Percentiles rank a stretch among this genome's conserved stretches.
Evolutionary conservation across 2,113 vertebrate genomes (phyloP).

Genomic region (Cynopterus brachyotis): DNA sequence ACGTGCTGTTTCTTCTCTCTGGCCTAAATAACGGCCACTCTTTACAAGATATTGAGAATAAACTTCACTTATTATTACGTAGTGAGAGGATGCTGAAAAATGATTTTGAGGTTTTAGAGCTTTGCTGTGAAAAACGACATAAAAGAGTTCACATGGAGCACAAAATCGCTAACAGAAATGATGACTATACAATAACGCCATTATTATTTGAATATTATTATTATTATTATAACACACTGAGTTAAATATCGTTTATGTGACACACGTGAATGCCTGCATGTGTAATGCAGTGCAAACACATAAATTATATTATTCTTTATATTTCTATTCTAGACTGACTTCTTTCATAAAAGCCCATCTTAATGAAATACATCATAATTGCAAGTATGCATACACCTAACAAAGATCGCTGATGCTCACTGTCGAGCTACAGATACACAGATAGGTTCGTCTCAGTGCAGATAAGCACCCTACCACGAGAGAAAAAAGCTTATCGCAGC

Average conservation of each 20-base stretch:
- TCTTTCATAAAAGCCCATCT: background rate
- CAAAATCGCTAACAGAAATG: background rate
- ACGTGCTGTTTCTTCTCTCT: background rate
- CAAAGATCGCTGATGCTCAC: conserved; percentile 9
- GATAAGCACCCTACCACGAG: background rate
- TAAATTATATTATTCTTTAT: background rate
- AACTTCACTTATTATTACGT: background rate
- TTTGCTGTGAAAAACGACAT: background rate
- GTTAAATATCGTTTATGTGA: background rate
- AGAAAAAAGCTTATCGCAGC: conserved; percentile 18
- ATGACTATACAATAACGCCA: background rate
- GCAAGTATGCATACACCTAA: background rate
- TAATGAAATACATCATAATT: background rate
- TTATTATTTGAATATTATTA: background rate
- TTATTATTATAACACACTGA: background rate
- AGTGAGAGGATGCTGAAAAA: background rate
- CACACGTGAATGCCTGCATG: background rate
- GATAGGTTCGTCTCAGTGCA: background rate
- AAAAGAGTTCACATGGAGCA: background rate
- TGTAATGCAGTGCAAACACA: background rate
- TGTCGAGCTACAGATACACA: background rate
- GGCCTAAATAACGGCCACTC: background rate
- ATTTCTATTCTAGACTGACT: background rate
- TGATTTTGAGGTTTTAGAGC: background rate
- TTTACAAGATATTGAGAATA: background rate